Evolutionary conservation across 2,797 vertebrate genomes (phyloP).

Genomic region (Megaceryle alcyon): DNA sequence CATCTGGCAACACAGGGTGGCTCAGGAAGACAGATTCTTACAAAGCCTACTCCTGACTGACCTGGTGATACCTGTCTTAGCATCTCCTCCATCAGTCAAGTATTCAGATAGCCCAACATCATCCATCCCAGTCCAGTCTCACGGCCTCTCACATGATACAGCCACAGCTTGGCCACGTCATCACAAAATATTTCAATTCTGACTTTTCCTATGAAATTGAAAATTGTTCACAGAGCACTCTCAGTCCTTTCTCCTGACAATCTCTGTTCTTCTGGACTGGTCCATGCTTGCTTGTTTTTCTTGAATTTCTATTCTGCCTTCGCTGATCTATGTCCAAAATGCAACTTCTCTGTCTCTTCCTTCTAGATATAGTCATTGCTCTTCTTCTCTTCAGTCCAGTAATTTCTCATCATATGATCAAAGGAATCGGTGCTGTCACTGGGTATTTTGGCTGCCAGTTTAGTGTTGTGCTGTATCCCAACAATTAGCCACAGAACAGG

Average conservation of each 20-base stretch:
- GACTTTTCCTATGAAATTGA: neutral
- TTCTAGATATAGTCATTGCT: neutral
- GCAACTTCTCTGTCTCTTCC: neutral
- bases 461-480: neutral
- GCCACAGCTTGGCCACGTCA: neutral
- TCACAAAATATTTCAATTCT: neutral
- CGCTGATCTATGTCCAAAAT: neutral
- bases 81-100: neutral
- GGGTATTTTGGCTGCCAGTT: neutral
- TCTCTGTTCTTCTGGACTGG: neutral
- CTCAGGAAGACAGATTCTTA: neutral
- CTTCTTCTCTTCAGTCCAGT: neutral
- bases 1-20: neutral
- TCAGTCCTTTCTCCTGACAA: neutral
- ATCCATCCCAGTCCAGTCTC: neutral
- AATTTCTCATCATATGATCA: neutral
- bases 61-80: neutral
- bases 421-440: neutral
- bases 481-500: neutral
- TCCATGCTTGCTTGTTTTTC: neutral
- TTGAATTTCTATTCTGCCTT: neutral
- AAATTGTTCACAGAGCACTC: neutral
- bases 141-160: neutral
- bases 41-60: neutral
- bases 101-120: neutral